These are phyloP conservation scores for Centroberyx gerrardi DNA, from an alignment of 2,797 vertebrate species.

Conservation along the genomic window DNA sequence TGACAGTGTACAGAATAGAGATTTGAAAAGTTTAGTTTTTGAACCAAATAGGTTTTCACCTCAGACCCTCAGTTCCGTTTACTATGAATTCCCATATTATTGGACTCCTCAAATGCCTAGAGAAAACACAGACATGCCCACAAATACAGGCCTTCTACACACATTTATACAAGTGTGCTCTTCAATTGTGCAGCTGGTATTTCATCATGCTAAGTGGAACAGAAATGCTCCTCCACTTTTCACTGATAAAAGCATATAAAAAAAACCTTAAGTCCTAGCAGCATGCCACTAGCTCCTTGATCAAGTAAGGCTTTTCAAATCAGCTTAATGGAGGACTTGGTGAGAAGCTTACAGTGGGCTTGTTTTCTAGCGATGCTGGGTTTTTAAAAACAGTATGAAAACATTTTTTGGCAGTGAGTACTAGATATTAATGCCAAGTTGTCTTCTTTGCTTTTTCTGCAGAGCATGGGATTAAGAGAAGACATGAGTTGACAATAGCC, in stretches of 20 bases:
- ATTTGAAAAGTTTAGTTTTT: background rate
- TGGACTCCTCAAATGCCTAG: background rate
- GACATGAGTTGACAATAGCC: conserved; percentile 14
- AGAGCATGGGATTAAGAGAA: conserved; percentile 8
- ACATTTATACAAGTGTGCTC: too few relatives aligned
- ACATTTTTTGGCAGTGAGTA: conserved; percentile 27
- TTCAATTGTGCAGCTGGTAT: conserved; percentile 1
- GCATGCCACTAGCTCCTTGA: conserved; percentile 35
- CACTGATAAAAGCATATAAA: conserved; percentile 48
- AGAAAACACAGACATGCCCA: background rate
- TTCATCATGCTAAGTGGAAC: conserved; percentile 30
- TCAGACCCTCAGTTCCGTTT: background rate
- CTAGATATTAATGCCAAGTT: conserved; percentile 41
- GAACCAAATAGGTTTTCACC: background rate
- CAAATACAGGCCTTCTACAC: background rate
- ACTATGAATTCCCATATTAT: background rate
- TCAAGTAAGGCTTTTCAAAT: conserved; percentile 61
- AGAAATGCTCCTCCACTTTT: conserved; percentile 33
- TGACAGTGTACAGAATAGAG: too few relatives aligned
- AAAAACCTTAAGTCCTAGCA: conserved; percentile 40
- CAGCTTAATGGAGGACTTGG: conserved; percentile 37
- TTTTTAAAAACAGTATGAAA: background rate
- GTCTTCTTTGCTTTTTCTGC: conserved; percentile 18
- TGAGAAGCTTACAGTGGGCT: conserved; percentile 35
- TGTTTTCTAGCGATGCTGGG: conserved; percentile 23